Evolutionary conservation across 2,113 vertebrate genomes (phyloP), one percentile per base, ranked within the genome.

Genomic region (Sinocyclocheilus grahami): DNA sequence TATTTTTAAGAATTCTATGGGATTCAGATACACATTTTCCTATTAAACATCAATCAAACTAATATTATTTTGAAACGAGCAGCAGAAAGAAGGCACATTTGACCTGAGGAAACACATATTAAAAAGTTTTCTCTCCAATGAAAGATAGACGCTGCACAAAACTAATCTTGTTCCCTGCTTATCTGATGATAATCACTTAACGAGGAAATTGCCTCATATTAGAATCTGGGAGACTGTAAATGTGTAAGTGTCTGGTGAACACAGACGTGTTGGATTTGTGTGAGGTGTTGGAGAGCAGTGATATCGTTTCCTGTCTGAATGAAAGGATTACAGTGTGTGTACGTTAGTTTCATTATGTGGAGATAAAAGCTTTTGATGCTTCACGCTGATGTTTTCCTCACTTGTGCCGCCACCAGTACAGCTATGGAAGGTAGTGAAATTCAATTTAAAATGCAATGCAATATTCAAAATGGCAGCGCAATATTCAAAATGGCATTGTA

Each of bases 171-270:
- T 90, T 86, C 48, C 30, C 24, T 77, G 48, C 82, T 85, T 86
- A 82, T 86, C 82, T 88, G 82, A 85, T 86, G 84, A 82, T 87
- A 85, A 89, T 85, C 81, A 86, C 22, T 48, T 87, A 87, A 87
- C 65, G 30, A 82, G 84, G 84, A 88, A 87, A 89, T 87, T 87
- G 74, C 72, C 42, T 77, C 51, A 53, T 86, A 63, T 77, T 86
- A 77, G 30, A 85, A 80, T 79, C 63, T 81, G 33, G 55, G n/a
- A 11, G 72, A 39, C 48, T 63, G 72, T 72, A 55, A 78, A 83
- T 55, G 84, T 80, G 58, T 81, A 78, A 18, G 62, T 76, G 86
- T 82, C 86, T 84, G 5, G 11, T 65, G 74, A 72, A 22, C 69
- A 10, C 62, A 83, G 62, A 69, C 60, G 30, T 65, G 62, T 37